Conservation (phyloP, 2,113 vertebrate species). For the Thamnaconus septentrionalis region DNA sequence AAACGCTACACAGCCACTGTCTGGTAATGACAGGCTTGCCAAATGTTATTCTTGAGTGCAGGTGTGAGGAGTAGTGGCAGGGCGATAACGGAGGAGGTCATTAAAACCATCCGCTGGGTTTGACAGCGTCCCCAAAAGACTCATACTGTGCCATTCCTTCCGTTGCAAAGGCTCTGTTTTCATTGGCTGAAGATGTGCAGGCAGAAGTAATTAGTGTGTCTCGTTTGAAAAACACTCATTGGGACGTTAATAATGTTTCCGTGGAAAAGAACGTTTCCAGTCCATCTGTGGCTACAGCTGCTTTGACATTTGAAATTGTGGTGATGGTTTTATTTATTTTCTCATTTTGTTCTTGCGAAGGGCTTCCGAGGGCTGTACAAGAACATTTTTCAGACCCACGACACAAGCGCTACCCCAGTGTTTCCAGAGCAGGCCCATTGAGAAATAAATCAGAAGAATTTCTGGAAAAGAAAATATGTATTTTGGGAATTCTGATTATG, state of each 20-base stretch:
- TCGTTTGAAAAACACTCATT: slow-evolving; percentile 44
- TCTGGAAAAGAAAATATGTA: too few species aligned
- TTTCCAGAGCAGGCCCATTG: too few species aligned
- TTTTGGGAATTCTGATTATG: too few species aligned
- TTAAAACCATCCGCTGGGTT: slow-evolving; percentile 21
- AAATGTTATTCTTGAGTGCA: slow-evolving; percentile 66
- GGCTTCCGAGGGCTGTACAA: too few species aligned
- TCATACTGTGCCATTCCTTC: slow-evolving; percentile 12
- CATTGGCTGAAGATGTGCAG: slow-evolving; percentile 51
- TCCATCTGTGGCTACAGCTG: slow-evolving; percentile 1
- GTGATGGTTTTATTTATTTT: slow-evolving; percentile 1
- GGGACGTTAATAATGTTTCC: slow-evolving; percentile 17
- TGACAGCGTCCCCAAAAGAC: slow-evolving; percentile 19
- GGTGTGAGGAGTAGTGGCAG: slow-evolving; percentile 58
- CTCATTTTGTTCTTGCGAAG: not conserved
- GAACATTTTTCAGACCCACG: too few species aligned
- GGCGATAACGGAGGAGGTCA: slow-evolving; percentile 58
- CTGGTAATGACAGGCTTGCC: slow-evolving; percentile 51
- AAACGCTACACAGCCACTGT: slow-evolving; percentile 11
- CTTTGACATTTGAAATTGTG: slow-evolving; percentile 12
- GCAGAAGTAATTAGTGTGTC: slow-evolving; percentile 32
- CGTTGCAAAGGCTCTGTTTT: slow-evolving; percentile 8
- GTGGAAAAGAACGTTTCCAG: slow-evolving; percentile 6
- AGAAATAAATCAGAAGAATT: too few species aligned
- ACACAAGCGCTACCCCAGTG: too few species aligned